Percentiles rank a stretch among this genome's conserved stretches.
phyloP scores from a whole-genome alignment of 37 sponge, comb jelly and placozoan species.

The Ianthella basta region DNA sequence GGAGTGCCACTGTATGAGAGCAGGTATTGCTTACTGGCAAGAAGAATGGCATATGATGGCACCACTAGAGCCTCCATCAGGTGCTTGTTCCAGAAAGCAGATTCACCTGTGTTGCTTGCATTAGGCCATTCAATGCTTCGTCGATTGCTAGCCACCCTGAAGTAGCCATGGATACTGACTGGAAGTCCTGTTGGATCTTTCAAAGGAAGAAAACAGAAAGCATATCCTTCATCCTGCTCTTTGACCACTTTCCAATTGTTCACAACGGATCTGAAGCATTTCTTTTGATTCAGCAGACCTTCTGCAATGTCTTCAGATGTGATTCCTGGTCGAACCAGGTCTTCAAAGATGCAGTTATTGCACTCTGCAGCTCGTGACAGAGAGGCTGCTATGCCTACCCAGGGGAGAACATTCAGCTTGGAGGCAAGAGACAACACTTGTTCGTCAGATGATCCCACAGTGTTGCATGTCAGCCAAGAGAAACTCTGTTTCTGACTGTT shows the following conservation, averaged over 20 bases:
- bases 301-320: too few species aligned
- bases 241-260: too few species aligned
- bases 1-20: constrained; percentile 28
- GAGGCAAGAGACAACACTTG: constrained; percentile 12
- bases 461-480: constrained; percentile 62
- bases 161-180: constrained; percentile 71
- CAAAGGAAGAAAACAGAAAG: constrained; percentile 89
- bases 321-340: too few species aligned
- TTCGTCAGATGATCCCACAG: constrained; percentile 37
- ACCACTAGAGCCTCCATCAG: constrained; percentile 45
- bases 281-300: too few species aligned
- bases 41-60: constrained; percentile 58
- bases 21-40: constrained; percentile 35
- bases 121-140: constrained; percentile 84
- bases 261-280: too few species aligned
- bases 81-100: constrained; percentile 71
- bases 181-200: constrained; percentile 56
- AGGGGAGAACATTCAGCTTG: constrained; percentile 60
- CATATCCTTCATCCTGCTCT: constrained; percentile 39
- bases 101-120: constrained; percentile 57
- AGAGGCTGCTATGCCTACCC: constrained; percentile 73
- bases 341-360: too few species aligned
- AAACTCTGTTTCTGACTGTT: not conserved
- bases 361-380: constrained; percentile 10
- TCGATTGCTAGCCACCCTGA: constrained; percentile 72